Evolutionary conservation across 2,888 invertebrate species (phyloP), one percentile per base, ranked within the genome.

Genomic region (Caenorhabditis plicata): DNA sequence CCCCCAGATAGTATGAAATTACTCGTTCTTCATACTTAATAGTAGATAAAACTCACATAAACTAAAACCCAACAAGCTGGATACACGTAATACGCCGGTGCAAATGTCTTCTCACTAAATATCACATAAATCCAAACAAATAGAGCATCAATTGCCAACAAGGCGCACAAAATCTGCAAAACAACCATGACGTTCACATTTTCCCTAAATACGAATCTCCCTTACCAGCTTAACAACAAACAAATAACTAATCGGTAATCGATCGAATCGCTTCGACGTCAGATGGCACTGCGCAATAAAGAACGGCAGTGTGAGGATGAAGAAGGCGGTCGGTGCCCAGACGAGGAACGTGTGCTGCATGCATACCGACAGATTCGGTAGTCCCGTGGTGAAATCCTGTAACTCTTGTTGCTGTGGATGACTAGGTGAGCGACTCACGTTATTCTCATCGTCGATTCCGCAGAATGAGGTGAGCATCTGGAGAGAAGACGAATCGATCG

Each of bases 271-370:
- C 19, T 55, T 27, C n/a, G 55, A 31, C 1, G 40, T 54, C 17
- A 54, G 35, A 19, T 61, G 41, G 11, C 54, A 61, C 20, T 61
- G 61, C 26, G 54, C 61, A n/a, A 48, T 51, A 0, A 61, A 26
- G 23, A 63, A 50, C n/a, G 75, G 67, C 1, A 72, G 25, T 42
- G 67, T 69, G 50, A 57, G 44, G n/a, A 68, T 54, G 54, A 63
- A 55, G 39, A 65, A 52, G 33, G 54, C 43, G 20, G 71, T 53
- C 17, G 78, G 78, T 19, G 66, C 48, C 74, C 73, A 78, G 26
- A 75, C 68, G 43, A 78, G 64, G n/a, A 72, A 38, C n/a, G 75
- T 75, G 44, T 77, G 73, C 54, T 76, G 78, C 35, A 66, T 58
- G 56, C 78, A 78, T 45, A 61, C 47, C 15, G 70, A 69, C 8